Base-by-base conservation (phyloP, 2,888 invertebrate species). In the Ptilodon capucinus region DNA sequence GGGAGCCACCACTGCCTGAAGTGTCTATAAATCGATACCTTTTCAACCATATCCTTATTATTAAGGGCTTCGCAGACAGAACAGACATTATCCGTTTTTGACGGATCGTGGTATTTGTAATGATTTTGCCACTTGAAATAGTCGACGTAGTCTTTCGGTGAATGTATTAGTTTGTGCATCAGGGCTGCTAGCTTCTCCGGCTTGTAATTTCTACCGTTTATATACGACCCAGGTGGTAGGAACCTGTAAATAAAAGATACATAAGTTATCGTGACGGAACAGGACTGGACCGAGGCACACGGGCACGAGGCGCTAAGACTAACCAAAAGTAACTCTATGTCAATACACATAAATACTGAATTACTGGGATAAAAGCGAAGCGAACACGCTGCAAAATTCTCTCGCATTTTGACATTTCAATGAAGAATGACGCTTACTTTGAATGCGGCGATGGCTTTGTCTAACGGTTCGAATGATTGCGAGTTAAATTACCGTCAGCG, bases 1-100 rank as follows among this genome's bases (percentile, higher is more conserved):
- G 81, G 81, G 44, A 78, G 54, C 86, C 86, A 87, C 86, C 86
- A 87, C 5, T 48, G 41, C 18, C 86, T 72, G 40, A 87, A 85
- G 1, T 80, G 38, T 0, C 67, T 41, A n/a, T 86, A 81, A 13
- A 61, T 53, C 1, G 67, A 68, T 1, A 28, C 51, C 14, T 48
- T 64, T n/a, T 68, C 43, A 42, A 76, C 38, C 49, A 63, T 55
- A 0, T 53, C 50, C 16, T 52, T 53, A 30, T 81, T 64, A 47
- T 86, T 79, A 0, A 88, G 55, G 0, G 83, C 83, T 18, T 71
- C 71, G 42, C 88, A 88, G 4, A 87, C 35, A 0, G 64, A 54
- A 51, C 88, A 88, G 0, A 86, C 68, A 38, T 80, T 81, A n/a
- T 79, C 77, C 0, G 40, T 41, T 0, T 2, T 13, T 0, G 59